These are phyloP conservation scores for Dryococelus australis DNA, from an alignment of 2,888 invertebrate genomes.

Conservation along the genomic window DNA sequence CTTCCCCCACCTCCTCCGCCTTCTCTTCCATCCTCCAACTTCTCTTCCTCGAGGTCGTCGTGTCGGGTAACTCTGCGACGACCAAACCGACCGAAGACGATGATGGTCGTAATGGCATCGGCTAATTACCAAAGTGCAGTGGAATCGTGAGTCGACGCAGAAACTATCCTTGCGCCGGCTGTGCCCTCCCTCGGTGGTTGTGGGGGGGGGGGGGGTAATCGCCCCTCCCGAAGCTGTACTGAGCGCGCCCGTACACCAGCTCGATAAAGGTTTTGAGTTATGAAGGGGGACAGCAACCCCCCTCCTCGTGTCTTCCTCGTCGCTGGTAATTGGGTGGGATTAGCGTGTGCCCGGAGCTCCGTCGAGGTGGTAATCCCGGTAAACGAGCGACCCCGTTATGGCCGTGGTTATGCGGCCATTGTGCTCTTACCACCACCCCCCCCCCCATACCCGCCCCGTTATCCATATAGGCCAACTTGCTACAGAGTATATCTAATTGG, in stretches of 20 bases:
- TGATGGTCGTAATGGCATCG: conserved; percentile 10
- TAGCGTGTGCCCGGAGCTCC: neutral
- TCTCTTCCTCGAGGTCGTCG: neutral
- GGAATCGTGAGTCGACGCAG: conserved; percentile 9
- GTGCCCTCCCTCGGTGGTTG: neutral
- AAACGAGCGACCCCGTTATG: neutral
- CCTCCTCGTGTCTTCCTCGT: neutral
- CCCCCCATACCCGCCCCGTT: neutral
- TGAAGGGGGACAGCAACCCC: neutral
- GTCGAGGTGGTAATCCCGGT: neutral
- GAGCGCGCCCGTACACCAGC: neutral
- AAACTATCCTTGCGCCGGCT: neutral
- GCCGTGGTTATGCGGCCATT: conserved; percentile 6
- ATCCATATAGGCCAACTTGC: too few relatives aligned
- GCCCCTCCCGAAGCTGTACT: neutral
- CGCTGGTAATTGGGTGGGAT: neutral
- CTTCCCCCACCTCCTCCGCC: too few relatives aligned
- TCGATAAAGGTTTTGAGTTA: neutral
- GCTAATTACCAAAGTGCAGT: conserved; percentile 10
- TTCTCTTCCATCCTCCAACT: neutral
- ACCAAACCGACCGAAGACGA: neutral
- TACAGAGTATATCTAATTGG: too few relatives aligned
- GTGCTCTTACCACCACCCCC: neutral
- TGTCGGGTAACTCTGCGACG: neutral
- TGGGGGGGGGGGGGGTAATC: neutral